Evolutionary conservation across 2,113 vertebrate genomes (phyloP).

Genomic region (Piprites chloris): DNA sequence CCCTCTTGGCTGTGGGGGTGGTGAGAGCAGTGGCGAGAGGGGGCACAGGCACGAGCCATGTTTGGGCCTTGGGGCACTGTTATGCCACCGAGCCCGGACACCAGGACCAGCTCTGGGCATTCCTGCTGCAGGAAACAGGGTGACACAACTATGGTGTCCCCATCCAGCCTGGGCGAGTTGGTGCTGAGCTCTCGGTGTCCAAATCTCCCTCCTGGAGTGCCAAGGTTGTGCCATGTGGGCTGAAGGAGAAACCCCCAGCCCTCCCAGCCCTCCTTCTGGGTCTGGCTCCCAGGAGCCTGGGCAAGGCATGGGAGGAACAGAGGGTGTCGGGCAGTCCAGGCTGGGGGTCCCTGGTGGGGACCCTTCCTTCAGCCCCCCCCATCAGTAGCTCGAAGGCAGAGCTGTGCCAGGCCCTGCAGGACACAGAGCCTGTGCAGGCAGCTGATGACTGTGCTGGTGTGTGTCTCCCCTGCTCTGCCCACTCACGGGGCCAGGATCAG

Average conservation of each 20-base stretch:
- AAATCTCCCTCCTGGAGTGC: not conserved
- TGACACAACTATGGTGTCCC: not conserved
- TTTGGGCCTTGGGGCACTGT: not conserved
- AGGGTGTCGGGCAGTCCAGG: not conserved
- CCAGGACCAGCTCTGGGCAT: not conserved
- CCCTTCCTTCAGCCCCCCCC: not conserved
- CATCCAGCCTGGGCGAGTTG: not conserved
- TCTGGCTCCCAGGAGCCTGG: not conserved
- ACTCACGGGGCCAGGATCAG: not conserved
- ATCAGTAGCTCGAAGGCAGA: rapidly evolving
- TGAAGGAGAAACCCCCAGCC: not conserved
- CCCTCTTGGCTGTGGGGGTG: not conserved
- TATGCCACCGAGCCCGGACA: not conserved
- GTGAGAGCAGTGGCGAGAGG: rapidly evolving
- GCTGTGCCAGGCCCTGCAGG: rapidly evolving
- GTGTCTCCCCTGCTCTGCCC: not conserved
- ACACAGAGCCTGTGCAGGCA: not conserved
- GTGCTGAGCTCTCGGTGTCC: not conserved
- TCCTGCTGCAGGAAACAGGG: not conserved
- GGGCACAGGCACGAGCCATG: rapidly evolving
- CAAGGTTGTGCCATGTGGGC: not conserved
- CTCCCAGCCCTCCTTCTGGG: not conserved
- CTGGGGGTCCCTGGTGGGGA: not conserved
- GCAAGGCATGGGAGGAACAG: rapidly evolving
- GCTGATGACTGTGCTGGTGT: not conserved